Percentiles rank a stretch among this genome's conserved stretches.
These are phyloP conservation scores for Axis porcinus DNA, from an alignment of 2,113 vertebrate species.

Conservation along the genomic window DNA sequence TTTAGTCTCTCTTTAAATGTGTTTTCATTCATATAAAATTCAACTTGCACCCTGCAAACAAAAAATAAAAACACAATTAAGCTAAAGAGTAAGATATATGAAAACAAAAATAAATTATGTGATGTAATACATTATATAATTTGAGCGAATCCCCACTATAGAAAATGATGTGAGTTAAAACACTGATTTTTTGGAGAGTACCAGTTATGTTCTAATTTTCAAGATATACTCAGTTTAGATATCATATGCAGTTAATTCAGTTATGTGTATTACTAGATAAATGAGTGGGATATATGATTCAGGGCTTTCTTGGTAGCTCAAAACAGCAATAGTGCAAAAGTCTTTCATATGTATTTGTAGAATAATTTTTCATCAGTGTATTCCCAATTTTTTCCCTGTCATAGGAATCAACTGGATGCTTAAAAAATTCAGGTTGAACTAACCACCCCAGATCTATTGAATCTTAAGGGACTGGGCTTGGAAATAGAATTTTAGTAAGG, in stretches of 20 bases:
- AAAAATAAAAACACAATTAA: constrained; percentile 63
- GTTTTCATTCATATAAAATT: constrained; percentile 90
- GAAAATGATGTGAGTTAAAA: neutral
- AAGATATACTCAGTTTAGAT: neutral
- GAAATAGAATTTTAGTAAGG: neutral
- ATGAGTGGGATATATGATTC: neutral
- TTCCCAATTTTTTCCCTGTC: neutral
- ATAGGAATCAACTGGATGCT: neutral
- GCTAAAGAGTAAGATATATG: neutral
- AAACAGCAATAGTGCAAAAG: neutral
- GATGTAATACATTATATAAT: neutral
- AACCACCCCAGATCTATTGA: neutral
- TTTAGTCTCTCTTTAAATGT: constrained; percentile 91
- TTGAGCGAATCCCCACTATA: neutral
- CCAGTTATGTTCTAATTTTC: neutral
- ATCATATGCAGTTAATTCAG: neutral
- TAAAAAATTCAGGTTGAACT: neutral
- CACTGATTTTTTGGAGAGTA: neutral
- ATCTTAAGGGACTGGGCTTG: neutral
- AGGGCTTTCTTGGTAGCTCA: neutral
- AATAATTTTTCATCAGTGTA: neutral
- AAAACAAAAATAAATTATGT: neutral
- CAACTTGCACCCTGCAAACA: constrained; percentile 87
- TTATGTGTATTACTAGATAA: neutral
- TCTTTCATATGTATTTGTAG: neutral